Percentiles rank a stretch among this genome's conserved stretches.
Evolutionary conservation across 2,888 invertebrate species (phyloP).

Genomic region (Apamea crenata): DNA sequence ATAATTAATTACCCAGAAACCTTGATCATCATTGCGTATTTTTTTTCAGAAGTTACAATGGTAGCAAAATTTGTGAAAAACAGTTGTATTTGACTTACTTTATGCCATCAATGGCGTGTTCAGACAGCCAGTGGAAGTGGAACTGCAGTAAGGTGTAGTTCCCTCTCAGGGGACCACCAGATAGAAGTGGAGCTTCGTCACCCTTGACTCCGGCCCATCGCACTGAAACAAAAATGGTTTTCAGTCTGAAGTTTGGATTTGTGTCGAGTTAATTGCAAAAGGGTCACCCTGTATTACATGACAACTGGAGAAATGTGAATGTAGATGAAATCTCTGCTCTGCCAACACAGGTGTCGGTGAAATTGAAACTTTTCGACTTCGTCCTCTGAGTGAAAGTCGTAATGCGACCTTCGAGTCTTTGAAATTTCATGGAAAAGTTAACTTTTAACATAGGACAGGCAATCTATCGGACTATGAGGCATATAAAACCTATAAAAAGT

Average conservation of each 20-base stretch:
- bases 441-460: not conserved
- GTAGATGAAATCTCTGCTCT: not conserved
- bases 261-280: not conserved
- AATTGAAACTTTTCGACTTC: not conserved
- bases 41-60: not conserved
- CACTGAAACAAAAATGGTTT: constrained; percentile 72
- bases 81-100: constrained; percentile 79
- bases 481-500: not conserved
- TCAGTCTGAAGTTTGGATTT: not conserved
- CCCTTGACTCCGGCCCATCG: constrained; percentile 75
- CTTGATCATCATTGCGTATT: not conserved
- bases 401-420: not conserved
- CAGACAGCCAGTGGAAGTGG: constrained; percentile 96
- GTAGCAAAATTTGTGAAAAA: not conserved
- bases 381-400: not conserved
- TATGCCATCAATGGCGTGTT: constrained; percentile 93
- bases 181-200: constrained; percentile 75
- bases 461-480: not conserved
- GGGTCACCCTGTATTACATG: not conserved
- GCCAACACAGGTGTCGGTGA: too few species aligned
- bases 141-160: constrained; percentile 93
- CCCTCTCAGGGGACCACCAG: constrained; percentile 91
- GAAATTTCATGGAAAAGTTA: not conserved
- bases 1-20: not conserved
- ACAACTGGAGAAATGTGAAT: too few species aligned